Evolutionary conservation across 2,797 vertebrate genomes (phyloP).

Genomic region (Falco biarmicus): DNA sequence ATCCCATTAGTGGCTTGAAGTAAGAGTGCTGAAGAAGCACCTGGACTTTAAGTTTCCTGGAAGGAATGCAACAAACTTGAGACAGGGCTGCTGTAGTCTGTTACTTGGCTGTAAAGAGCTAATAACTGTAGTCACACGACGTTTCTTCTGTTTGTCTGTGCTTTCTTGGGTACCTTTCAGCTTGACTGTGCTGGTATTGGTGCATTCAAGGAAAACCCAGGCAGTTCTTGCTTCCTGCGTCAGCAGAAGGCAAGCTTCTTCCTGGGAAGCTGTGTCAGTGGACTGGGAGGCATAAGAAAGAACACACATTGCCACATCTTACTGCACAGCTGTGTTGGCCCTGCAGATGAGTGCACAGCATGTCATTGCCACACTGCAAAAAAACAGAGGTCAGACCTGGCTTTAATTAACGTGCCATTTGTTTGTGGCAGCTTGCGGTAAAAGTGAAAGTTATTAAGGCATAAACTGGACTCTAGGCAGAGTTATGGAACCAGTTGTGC

Average conservation of each 20-base stretch:
- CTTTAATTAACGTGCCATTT: neutral
- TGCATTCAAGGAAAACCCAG: neutral
- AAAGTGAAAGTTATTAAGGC: neutral
- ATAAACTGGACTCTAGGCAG: neutral
- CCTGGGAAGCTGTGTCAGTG: accelerated
- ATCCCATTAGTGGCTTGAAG: neutral
- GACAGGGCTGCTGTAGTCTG: neutral
- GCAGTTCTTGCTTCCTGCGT: accelerated
- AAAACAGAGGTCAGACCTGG: neutral
- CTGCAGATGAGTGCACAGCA: neutral
- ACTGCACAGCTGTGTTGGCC: neutral
- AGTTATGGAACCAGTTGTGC: neutral
- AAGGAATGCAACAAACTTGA: neutral
- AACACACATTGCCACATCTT: accelerated
- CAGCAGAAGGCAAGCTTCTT: neutral
- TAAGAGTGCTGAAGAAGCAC: accelerated
- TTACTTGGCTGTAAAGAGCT: neutral
- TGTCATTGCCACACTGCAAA: neutral
- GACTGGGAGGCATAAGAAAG: accelerated
- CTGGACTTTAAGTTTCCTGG: neutral
- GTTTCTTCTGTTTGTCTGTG: neutral
- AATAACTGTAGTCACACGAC: neutral
- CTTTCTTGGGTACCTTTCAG: neutral
- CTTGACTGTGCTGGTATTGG: neutral
- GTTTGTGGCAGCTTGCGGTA: neutral